Conservation (phyloP, 1,140 invertebrate genomes). For the Heliconius hewitsoni region DNA sequence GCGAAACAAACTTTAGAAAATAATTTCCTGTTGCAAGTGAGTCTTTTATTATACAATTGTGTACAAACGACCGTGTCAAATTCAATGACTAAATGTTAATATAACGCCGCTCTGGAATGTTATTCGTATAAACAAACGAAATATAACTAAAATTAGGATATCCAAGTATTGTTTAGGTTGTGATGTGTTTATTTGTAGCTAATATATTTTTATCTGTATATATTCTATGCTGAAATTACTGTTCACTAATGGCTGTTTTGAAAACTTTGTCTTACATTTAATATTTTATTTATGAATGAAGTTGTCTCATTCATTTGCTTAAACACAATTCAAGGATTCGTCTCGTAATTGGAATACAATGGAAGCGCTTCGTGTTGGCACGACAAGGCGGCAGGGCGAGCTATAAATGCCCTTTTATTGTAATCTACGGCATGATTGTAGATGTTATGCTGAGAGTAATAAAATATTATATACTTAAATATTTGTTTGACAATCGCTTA, state of each 20-base stretch:
- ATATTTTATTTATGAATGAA: background rate
- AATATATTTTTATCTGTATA: too few species aligned
- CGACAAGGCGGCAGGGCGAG: background rate
- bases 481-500: background rate
- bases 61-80: slow-evolving; percentile 34
- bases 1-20: slow-evolving; percentile 78
- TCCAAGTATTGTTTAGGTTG: background rate
- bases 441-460: background rate
- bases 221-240: too few species aligned
- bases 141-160: background rate
- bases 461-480: background rate
- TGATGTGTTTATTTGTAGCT: background rate
- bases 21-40: slow-evolving; percentile 79
- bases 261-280: background rate
- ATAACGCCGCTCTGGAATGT: slow-evolving; percentile 27
- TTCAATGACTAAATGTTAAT: slow-evolving; percentile 23
- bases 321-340: slow-evolving; percentile 14
- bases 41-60: slow-evolving; percentile 58
- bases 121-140: background rate
- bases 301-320: slow-evolving; percentile 24
- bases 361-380: slow-evolving; percentile 31
- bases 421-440: background rate
- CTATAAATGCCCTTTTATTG: slow-evolving; percentile 38
- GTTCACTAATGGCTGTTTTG: too few species aligned
- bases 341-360: slow-evolving; percentile 33